Evolutionary conservation across 1,140 invertebrate genomes (phyloP).

Genomic region (Goniozus legneri): DNA sequence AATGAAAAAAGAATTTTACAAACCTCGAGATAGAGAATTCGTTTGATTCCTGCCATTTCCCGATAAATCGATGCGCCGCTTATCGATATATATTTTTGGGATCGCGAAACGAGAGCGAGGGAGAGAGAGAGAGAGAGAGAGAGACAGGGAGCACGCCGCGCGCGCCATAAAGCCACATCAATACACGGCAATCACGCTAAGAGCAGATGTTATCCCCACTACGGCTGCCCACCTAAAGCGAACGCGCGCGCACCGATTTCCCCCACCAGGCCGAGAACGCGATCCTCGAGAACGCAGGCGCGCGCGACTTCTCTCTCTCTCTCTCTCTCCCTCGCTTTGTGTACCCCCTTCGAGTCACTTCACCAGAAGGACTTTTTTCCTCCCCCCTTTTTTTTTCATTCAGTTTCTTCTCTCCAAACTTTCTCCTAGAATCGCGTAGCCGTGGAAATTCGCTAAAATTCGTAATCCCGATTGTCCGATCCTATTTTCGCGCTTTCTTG

Average conservation of each 20-base stretch:
- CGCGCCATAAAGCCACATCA: conserved; percentile 46
- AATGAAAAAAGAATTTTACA: conserved; percentile 9
- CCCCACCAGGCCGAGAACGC: not conserved
- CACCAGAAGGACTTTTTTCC: too few relatives aligned
- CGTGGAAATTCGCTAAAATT: too few relatives aligned
- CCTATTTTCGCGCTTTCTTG: too few relatives aligned
- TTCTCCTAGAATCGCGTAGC: not conserved
- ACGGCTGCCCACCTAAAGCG: not conserved
- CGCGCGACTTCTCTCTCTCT: not conserved
- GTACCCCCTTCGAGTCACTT: too few relatives aligned
- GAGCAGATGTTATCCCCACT: conserved; percentile 50
- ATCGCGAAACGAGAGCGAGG: not conserved
- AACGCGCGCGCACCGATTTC: too few relatives aligned
- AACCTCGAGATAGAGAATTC: not conserved
- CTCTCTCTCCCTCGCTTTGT: not conserved
- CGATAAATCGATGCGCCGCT: not conserved
- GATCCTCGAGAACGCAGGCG: too few relatives aligned
- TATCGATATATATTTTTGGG: not conserved
- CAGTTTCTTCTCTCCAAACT: too few relatives aligned
- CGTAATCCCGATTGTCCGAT: too few relatives aligned
- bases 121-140: not conserved
- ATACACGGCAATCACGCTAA: conserved; percentile 51
- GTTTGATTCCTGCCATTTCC: not conserved
- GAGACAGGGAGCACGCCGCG: conserved; percentile 24
- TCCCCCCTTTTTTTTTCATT: too few relatives aligned